Evolutionary conservation across 2,113 vertebrate species (phyloP).

Genomic region (Gadus chalcogrammus): DNA sequence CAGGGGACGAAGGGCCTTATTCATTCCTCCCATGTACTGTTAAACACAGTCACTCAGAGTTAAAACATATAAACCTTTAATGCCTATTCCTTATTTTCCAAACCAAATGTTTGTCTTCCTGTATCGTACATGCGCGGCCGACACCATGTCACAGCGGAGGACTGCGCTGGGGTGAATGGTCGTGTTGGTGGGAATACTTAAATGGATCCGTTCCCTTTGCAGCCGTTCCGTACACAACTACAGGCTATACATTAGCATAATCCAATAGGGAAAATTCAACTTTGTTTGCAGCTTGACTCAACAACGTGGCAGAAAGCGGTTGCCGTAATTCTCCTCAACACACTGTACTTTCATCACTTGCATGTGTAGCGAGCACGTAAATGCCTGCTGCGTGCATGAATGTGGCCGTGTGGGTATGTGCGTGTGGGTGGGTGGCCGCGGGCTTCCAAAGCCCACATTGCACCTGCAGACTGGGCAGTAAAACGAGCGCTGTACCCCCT

Average conservation of each 20-base stretch:
- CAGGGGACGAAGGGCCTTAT: slow-evolving; percentile 64
- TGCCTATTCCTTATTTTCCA: slow-evolving; percentile 69
- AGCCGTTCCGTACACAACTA: slow-evolving; percentile 40
- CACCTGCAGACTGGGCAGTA: slow-evolving; percentile 68
- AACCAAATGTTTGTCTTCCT: slow-evolving; percentile 73
- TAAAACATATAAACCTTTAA: slow-evolving; percentile 72
- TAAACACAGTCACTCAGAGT: slow-evolving; percentile 59
- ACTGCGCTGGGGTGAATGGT: slow-evolving; percentile 52
- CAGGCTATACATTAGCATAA: slow-evolving; percentile 45
- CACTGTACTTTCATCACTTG: slow-evolving; percentile 44
- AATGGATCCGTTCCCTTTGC: slow-evolving; percentile 53
- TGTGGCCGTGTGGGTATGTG: slow-evolving; percentile 26
- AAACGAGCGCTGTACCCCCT: slow-evolving; percentile 64
- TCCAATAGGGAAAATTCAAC: slow-evolving; percentile 54
- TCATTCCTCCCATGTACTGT: slow-evolving; percentile 68
- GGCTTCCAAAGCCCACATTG: slow-evolving; percentile 56
- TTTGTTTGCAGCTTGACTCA: slow-evolving; percentile 49
- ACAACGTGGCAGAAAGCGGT: slow-evolving; percentile 47
- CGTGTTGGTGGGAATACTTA: slow-evolving; percentile 55
- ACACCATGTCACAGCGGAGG: slow-evolving; percentile 48
- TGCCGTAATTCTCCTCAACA: slow-evolving; percentile 53
- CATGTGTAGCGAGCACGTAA: slow-evolving; percentile 25
- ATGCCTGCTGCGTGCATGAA: slow-evolving; percentile 39
- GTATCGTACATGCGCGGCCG: slow-evolving; percentile 51
- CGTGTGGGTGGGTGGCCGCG: slow-evolving; percentile 35